Evolutionary conservation across 2,888 invertebrate species (phyloP).

Genomic region (Cantharis rufa): DNA sequence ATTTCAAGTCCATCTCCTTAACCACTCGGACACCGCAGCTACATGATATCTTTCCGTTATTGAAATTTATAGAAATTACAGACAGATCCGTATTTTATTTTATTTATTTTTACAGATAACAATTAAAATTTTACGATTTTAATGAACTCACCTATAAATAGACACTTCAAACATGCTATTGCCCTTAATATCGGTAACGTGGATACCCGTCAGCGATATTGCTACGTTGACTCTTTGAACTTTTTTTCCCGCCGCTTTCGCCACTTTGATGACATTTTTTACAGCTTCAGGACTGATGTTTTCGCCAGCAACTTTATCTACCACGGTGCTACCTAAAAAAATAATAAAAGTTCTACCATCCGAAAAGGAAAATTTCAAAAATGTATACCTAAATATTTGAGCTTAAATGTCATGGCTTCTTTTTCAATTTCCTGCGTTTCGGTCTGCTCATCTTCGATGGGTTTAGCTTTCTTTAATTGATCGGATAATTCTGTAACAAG

Average conservation of each 20-base stretch:
- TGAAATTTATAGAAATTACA: not conserved
- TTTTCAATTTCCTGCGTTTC: slow-evolving; percentile 49
- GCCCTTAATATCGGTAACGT: slow-evolving; percentile 71
- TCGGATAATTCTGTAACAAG: slow-evolving; percentile 65
- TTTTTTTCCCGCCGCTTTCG: slow-evolving; percentile 64
- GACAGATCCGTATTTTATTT: not conserved
- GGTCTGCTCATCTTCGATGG: slow-evolving; percentile 52
- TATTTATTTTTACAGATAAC: not conserved
- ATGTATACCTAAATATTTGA: slow-evolving; percentile 70
- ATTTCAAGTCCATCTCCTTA: slow-evolving; percentile 86
- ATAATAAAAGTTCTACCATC: not conserved
- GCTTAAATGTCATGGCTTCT: slow-evolving; percentile 60
- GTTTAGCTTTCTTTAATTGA: slow-evolving; percentile 66
- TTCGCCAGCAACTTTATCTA: slow-evolving; percentile 75
- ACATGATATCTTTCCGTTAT: too few species aligned
- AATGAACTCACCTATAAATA: slow-evolving; percentile 73
- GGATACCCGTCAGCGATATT: slow-evolving; percentile 77
- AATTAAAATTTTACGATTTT: not conserved
- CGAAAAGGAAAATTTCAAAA: not conserved
- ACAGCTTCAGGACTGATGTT: slow-evolving; percentile 81
- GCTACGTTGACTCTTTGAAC: slow-evolving; percentile 69
- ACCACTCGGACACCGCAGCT: slow-evolving; percentile 81
- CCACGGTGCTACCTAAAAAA: slow-evolving; percentile 65
- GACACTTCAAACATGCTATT: slow-evolving; percentile 78
- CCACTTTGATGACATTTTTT: slow-evolving; percentile 73